These are phyloP conservation scores for Cladorhizidae sp. DNA, from an alignment of 37 sponge, comb jelly and placozoan genomes.

Conservation along the genomic window DNA sequence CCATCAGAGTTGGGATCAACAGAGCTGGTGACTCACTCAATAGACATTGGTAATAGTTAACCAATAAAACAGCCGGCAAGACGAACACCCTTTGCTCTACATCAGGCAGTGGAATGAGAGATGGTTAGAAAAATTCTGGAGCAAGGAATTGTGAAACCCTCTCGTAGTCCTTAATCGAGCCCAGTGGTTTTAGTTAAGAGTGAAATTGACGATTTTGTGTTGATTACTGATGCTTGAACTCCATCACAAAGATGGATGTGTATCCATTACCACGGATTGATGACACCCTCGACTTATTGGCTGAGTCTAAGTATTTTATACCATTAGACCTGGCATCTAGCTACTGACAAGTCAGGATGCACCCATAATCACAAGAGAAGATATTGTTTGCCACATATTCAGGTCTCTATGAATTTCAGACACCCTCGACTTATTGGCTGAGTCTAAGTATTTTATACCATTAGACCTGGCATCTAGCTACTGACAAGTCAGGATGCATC, in stretches of 20 bases:
- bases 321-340: conserved; percentile 8
- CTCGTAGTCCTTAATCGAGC: conserved; percentile 22
- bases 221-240: conserved; percentile 7
- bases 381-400: conserved; percentile 1
- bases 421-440: no score
- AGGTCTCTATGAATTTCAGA: conserved; percentile 29
- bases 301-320: conserved; percentile 14
- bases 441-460: conserved; percentile 7
- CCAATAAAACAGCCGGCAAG: no score
- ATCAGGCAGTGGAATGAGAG: not conserved
- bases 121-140: conserved; percentile 2
- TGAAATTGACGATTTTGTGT: conserved; percentile 32
- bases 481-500: conserved; percentile 25
- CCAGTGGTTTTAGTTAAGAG: conserved; percentile 21
- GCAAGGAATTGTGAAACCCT: not conserved
- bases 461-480: conserved; percentile 14
- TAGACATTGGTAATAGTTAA: no score
- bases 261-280: conserved; percentile 21
- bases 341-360: conserved; percentile 32
- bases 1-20: no score
- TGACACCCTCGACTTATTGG: conserved; percentile 20
- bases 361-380: conserved; percentile 7
- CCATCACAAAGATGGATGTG: not conserved
- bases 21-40: no score
- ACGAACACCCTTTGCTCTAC: no score